Evolutionary conservation across 2,797 vertebrate genomes (phyloP).

Genomic region (Bufotes viridis): DNA sequence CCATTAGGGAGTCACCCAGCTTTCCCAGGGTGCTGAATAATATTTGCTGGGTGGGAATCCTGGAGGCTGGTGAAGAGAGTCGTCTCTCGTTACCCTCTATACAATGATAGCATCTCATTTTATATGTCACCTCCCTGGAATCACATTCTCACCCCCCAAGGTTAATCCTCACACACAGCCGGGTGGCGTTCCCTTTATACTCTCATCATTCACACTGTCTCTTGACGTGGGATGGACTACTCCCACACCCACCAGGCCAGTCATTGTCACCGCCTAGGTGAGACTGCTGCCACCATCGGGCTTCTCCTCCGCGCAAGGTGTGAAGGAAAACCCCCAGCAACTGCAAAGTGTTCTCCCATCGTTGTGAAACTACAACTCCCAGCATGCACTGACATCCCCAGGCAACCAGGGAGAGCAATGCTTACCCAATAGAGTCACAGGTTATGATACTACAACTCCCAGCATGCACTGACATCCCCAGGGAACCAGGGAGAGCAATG

Average conservation of each 20-base stretch:
- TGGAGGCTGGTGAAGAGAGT: too few species aligned
- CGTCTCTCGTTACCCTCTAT: background rate
- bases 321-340: background rate
- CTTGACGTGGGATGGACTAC: background rate
- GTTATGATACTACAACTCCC: too few species aligned
- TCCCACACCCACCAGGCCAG: constrained; percentile 18
- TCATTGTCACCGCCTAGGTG: constrained; percentile 31
- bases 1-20: too few species aligned
- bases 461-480: too few species aligned
- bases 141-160: background rate
- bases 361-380: background rate
- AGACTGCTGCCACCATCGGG: background rate
- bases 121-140: background rate
- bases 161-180: constrained; percentile 20
- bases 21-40: background rate
- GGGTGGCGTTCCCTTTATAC: constrained; percentile 13
- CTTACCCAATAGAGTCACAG: too few species aligned
- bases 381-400: background rate
- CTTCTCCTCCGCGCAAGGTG: background rate
- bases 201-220: constrained; percentile 10
- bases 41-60: background rate
- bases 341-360: background rate
- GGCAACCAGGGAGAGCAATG: background rate
- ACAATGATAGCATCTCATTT: background rate
- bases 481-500: too few species aligned